phyloP scores from a whole-genome alignment of 2,888 invertebrate species.

The Phania funesta region DNA sequence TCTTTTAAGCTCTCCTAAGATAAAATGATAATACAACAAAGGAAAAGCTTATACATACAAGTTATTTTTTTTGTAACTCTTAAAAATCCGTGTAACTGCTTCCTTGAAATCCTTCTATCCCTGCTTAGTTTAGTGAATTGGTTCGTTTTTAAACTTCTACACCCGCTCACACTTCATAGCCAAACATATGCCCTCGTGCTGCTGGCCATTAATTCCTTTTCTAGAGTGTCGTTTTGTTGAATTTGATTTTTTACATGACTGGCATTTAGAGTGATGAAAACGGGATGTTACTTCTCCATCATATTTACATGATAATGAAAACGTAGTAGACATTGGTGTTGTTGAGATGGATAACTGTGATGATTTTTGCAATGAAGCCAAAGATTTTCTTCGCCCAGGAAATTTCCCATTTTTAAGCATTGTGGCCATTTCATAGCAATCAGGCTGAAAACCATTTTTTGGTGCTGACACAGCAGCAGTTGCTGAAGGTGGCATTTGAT shows the following conservation, averaged over 20 bases:
- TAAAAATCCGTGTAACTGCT: background rate
- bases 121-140: background rate
- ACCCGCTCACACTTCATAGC: background rate
- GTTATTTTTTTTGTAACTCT: background rate
- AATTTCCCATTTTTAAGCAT: background rate
- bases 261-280: constrained; percentile 17
- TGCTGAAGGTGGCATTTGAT: background rate
- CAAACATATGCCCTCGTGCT: background rate
- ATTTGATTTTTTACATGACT: constrained; percentile 1
- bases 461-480: background rate
- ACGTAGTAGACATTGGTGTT: background rate
- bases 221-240: constrained; percentile 24
- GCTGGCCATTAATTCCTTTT: background rate
- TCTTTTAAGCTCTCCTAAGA: background rate
- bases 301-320: constrained; percentile 6
- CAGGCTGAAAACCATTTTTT: background rate
- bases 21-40: background rate
- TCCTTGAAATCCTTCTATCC: background rate
- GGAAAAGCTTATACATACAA: too few species aligned
- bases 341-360: background rate
- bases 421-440: constrained; percentile 28
- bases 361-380: background rate
- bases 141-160: background rate
- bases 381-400: constrained; percentile 14
- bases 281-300: background rate